A percentile compares a stretch with the other conserved stretches of the same genome.
phyloP scores from a whole-genome alignment of 64 coral and sea anemone species.

The Platygyra sinensis region DNA sequence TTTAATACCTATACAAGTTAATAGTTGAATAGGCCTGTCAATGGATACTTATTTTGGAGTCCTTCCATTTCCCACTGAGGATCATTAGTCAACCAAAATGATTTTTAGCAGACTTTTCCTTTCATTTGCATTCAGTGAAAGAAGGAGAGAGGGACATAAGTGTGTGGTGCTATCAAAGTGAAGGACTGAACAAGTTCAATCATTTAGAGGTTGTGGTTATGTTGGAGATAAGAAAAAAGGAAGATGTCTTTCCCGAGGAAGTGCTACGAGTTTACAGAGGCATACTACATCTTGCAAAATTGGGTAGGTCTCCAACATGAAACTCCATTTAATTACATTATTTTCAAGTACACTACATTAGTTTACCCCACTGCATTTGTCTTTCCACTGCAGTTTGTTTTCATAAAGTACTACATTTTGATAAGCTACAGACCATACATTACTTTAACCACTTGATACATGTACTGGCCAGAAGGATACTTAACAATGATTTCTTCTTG shows the following conservation, averaged over 20 bases:
- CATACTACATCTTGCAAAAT: slow-evolving; percentile 63
- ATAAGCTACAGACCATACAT: too few relatives aligned
- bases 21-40: too few relatives aligned
- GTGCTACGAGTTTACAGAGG: slow-evolving; percentile 65
- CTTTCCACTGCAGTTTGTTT: too few relatives aligned
- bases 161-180: slow-evolving; percentile 69
- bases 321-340: not conserved
- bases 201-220: slow-evolving; percentile 75
- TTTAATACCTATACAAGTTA: too few relatives aligned
- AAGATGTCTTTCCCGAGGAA: slow-evolving; percentile 70
- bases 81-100: too few relatives aligned
- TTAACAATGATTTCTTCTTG: too few relatives aligned
- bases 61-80: too few relatives aligned
- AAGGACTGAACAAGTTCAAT: slow-evolving; percentile 47
- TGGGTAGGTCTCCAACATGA: slow-evolving; percentile 21
- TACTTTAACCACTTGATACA: too few relatives aligned
- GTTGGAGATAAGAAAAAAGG: slow-evolving; percentile 56
- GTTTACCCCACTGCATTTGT: too few relatives aligned
- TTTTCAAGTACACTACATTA: not conserved
- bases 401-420: too few relatives aligned
- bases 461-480: too few relatives aligned
- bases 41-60: too few relatives aligned
- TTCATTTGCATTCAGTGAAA: not conserved
- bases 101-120: not conserved
- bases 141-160: not conserved